Base-by-base conservation (phyloP, 2,888 invertebrate genomes). In the Selenia dentaria region DNA sequence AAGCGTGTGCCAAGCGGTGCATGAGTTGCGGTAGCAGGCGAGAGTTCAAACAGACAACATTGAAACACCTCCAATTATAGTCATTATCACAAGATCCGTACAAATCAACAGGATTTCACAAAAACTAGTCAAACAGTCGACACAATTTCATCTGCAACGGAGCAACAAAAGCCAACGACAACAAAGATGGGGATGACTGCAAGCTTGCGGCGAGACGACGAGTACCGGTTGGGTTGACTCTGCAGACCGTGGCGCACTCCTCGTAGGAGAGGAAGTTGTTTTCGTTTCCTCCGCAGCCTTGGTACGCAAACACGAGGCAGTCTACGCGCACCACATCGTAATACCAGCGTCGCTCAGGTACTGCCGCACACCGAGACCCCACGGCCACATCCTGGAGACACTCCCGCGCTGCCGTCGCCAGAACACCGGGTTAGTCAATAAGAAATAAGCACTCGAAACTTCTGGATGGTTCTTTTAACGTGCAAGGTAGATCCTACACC, bases 271-370 rank as follows among this genome's bases (percentile, higher is more conserved):
- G 92, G 93, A 97, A 97, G 91, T 95, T 95, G 92, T 98, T 98
- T 70, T 92, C 92, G 85, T 96, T 97, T 67, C 97, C 97, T 54
- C 94, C 95, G 85, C 97, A 98, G 85, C 98, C 97, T 57, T 93
- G 93, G 91, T 95, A 98, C 70, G 94, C 92, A 89, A 98, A 98
- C 41, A 93, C 92, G 58, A 93, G 83, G 83, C 98, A 98, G 68
- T 93, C 93, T 59, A 92, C 94, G 59, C 91, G 87, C 36, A 87
- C 86, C 56, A 92, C 92, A 80, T 94, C 94, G 82, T 94, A 96
- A 91, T 93, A 93, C 94, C 94, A 97, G 70, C 96, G 93, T 55
- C 93, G 93, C 59, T 75, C 77, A 64, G 82, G 70, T 64, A 41
- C 42, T 38, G 14, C 54, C 11, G 34, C 69, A 59, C 80, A 78